Evolutionary conservation across 1,140 invertebrate genomes (phyloP).

Genomic region (Brachionus manjavacas): DNA sequence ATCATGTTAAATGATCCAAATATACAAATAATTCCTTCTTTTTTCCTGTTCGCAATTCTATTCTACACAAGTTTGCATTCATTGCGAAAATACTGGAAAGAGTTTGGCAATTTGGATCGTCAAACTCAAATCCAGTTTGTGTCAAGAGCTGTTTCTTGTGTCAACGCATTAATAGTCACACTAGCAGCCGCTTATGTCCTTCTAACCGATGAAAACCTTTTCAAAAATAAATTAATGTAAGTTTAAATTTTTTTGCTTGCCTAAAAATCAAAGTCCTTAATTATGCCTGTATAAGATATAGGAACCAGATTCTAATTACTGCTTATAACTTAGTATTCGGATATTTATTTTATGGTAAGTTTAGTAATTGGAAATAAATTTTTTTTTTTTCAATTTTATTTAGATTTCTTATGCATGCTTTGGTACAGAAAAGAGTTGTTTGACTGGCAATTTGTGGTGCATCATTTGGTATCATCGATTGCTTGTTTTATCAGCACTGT

Average conservation of each 20-base stretch:
- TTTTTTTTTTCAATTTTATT: background rate
- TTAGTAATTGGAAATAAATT: background rate
- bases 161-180: background rate
- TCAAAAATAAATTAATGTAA: constrained; percentile 10
- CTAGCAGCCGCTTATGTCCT: background rate
- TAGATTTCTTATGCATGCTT: constrained; percentile 11
- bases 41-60: background rate
- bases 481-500: background rate
- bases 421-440: background rate
- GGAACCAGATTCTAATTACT: background rate
- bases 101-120: background rate
- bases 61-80: background rate
- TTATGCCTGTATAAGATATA: background rate
- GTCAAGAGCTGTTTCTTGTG: constrained; percentile 13
- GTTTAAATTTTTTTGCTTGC: background rate
- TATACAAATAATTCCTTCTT: background rate
- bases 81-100: background rate
- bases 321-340: background rate
- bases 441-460: constrained; percentile 34
- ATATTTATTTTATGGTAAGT: background rate
- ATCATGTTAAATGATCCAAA: background rate
- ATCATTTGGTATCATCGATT: constrained; percentile 16
- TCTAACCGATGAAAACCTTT: background rate
- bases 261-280: background rate
- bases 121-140: background rate